Evolutionary conservation across 2,888 invertebrate species (phyloP).

Genomic region (Aradus depressus): DNA sequence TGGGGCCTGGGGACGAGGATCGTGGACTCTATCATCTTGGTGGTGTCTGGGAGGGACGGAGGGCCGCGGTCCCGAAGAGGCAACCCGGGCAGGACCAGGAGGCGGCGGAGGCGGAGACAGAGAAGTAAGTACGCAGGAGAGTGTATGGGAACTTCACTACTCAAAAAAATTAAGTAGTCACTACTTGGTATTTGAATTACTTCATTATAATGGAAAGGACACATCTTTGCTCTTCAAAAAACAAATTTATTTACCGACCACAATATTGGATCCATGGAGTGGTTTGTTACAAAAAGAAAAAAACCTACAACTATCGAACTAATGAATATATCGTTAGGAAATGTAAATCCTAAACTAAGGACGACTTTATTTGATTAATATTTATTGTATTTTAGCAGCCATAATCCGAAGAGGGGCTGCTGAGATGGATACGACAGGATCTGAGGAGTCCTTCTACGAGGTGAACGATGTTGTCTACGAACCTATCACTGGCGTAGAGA

Average conservation of each 20-base stretch:
- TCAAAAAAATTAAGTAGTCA: too few relatives aligned
- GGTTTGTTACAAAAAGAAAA: not conserved
- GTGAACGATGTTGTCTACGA: conserved; percentile 12
- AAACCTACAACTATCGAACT: too few relatives aligned
- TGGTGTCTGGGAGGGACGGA: not conserved
- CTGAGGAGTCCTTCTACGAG: conserved; percentile 11
- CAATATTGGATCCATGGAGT: not conserved
- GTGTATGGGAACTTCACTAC: too few relatives aligned
- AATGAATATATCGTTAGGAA: too few relatives aligned
- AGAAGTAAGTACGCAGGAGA: too few relatives aligned
- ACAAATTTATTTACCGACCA: not conserved
- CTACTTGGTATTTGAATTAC: too few relatives aligned
- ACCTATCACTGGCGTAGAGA: conserved; percentile 1
- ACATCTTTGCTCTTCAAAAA: too few relatives aligned
- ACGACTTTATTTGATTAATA: too few relatives aligned
- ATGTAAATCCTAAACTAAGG: too few relatives aligned
- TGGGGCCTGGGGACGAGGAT: too few relatives aligned
- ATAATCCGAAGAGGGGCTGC: not conserved
- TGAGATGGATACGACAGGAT: not conserved
- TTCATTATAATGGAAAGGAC: too few relatives aligned
- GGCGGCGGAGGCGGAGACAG: conserved; percentile 1
- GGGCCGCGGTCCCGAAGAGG: not conserved
- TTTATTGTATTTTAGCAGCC: too few relatives aligned
- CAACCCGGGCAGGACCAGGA: not conserved
- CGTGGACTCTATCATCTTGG: not conserved